These are phyloP conservation scores for Hystrix cristata DNA, from an alignment of 2,113 vertebrate species.

Conservation along the genomic window DNA sequence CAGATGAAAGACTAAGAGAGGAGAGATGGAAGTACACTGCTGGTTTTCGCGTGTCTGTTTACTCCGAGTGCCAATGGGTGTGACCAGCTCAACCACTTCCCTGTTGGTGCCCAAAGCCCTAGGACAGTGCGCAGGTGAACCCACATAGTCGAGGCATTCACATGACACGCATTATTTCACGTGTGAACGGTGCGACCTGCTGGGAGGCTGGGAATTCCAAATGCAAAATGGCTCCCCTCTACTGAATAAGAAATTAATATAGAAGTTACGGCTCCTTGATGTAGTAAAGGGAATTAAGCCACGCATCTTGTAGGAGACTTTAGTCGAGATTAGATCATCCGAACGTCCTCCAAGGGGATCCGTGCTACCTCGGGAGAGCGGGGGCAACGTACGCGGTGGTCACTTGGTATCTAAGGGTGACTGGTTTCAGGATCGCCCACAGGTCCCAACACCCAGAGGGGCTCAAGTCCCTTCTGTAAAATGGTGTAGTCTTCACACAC, in stretches of 20 bases:
- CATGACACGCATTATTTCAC: neutral
- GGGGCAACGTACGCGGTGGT: neutral
- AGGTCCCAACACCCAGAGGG: neutral
- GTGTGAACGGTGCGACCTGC: neutral
- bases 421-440: neutral
- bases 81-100: neutral
- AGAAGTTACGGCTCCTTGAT: neutral
- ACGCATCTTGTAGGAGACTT: neutral
- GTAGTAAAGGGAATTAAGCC: neutral
- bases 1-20: neutral
- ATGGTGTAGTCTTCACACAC: neutral
- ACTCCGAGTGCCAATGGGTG: neutral
- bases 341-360: neutral
- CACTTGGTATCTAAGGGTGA: neutral
- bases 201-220: neutral
- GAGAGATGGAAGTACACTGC: neutral
- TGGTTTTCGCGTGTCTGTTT: neutral
- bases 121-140: neutral
- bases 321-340: neutral
- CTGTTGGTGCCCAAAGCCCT: neutral
- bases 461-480: neutral
- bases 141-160: neutral
- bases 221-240: neutral
- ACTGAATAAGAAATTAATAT: neutral
- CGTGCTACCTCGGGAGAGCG: neutral